These are phyloP conservation scores for Mus minutoides DNA, from an alignment of 2,797 vertebrate genomes.

Conservation along the genomic window DNA sequence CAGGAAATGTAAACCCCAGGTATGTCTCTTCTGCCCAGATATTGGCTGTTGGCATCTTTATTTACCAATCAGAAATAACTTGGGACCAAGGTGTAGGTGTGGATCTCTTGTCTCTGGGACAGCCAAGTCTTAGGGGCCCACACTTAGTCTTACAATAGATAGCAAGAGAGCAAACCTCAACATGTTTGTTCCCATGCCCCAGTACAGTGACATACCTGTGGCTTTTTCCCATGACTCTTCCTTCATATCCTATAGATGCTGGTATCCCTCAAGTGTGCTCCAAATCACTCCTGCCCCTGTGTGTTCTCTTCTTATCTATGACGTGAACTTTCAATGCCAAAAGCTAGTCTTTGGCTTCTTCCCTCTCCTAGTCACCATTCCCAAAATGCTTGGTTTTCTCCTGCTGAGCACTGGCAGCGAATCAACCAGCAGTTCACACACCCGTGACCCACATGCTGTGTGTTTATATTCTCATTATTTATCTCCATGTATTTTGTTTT, in stretches of 20 bases:
- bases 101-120: background rate
- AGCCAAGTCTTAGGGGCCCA: background rate
- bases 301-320: background rate
- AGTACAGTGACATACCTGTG: rapidly evolving
- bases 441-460: rapidly evolving
- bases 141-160: background rate
- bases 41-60: background rate
- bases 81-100: background rate
- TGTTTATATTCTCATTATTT: background rate
- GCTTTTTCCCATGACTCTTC: too few relatives aligned
- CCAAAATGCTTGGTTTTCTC: rapidly evolving
- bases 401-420: rapidly evolving
- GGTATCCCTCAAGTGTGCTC: rapidly evolving
- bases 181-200: rapidly evolving
- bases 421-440: background rate
- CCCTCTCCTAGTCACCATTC: background rate
- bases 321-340: too few relatives aligned
- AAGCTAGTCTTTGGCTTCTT: too few relatives aligned
- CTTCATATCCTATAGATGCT: background rate
- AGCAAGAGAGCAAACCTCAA: background rate
- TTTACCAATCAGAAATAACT: background rate
- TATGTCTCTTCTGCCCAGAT: background rate
- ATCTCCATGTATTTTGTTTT: background rate
- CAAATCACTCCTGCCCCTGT: background rate
- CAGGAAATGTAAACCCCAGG: background rate